Evolutionary conservation across 1,140 invertebrate species (phyloP).

Genomic region (Wasmannia auropunctata): DNA sequence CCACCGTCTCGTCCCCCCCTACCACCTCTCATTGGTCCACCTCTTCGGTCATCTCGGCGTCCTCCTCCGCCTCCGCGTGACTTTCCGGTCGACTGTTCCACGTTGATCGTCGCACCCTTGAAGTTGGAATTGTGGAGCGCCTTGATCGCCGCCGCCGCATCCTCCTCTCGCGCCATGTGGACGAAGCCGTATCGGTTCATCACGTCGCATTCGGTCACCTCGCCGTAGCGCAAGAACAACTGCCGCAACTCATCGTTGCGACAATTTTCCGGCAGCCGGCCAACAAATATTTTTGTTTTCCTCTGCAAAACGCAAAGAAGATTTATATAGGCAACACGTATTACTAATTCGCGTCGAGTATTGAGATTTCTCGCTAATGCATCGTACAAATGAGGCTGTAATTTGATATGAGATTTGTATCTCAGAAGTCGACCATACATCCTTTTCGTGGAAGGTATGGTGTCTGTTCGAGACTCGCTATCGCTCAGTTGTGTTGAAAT

Average conservation of each 20-base stretch:
- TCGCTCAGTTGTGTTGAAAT: conserved; percentile 75
- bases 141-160: conserved; percentile 83
- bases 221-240: conserved; percentile 83
- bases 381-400: not conserved
- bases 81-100: conserved; percentile 84
- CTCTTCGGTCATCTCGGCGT: conserved; percentile 80
- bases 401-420: conserved; percentile 68
- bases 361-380: not conserved
- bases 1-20: conserved; percentile 83
- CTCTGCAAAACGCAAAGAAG: conserved; percentile 75
- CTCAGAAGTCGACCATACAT: conserved; percentile 81
- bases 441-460: conserved; percentile 75
- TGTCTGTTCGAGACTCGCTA: conserved; percentile 82
- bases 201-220: conserved; percentile 84
- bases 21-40: conserved; percentile 83
- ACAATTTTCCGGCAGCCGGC: conserved; percentile 84
- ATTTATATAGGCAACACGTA: not conserved
- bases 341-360: conserved; percentile 14
- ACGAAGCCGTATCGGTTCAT: conserved; percentile 85
- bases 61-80: conserved; percentile 80
- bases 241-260: conserved; percentile 83
- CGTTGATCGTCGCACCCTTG: conserved; percentile 84
- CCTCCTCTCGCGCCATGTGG: conserved; percentile 84
- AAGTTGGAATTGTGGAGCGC: conserved; percentile 83
- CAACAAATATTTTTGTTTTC: conserved; percentile 85